A percentile compares a stretch with the other conserved stretches of the same genome.
phyloP scores from a whole-genome alignment of 2,797 vertebrate species.

The Arremon brunneinucha region DNA sequence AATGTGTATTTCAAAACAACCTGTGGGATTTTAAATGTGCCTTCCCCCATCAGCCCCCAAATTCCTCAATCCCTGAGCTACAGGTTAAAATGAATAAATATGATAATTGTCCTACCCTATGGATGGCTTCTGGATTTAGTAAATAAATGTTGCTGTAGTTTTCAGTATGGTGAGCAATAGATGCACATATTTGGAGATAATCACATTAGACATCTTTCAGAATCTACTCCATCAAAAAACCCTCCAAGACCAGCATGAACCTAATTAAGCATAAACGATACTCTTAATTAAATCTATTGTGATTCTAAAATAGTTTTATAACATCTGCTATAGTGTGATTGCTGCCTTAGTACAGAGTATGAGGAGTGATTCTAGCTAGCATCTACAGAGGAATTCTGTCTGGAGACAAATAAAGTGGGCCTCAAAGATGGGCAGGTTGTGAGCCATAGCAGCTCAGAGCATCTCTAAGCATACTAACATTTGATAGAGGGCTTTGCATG shows the following conservation, averaged over 20 bases:
- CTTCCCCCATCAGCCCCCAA: rapidly evolving
- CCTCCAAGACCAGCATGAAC: neutral
- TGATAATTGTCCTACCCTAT: neutral
- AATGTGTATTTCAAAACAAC: neutral
- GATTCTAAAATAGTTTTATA: neutral
- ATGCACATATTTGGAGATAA: neutral
- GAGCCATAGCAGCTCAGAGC: neutral
- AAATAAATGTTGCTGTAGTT: neutral
- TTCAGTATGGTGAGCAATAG: neutral
- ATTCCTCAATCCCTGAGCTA: neutral
- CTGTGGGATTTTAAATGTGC: neutral
- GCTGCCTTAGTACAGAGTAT: neutral
- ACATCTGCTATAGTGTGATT: neutral
- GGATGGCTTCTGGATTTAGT: neutral
- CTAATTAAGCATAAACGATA: neutral
- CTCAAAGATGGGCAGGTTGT: neutral
- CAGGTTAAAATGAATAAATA: neutral
- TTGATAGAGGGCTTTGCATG: neutral
- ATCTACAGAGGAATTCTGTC: neutral
- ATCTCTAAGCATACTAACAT: neutral
- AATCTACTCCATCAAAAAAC: neutral
- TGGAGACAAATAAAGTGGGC: neutral
- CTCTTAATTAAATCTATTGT: neutral
- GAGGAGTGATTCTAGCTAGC: neutral
- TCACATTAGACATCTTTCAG: neutral